Conservation (phyloP, 2,113 vertebrate species). For the Actenoides lindsayi region DNA sequence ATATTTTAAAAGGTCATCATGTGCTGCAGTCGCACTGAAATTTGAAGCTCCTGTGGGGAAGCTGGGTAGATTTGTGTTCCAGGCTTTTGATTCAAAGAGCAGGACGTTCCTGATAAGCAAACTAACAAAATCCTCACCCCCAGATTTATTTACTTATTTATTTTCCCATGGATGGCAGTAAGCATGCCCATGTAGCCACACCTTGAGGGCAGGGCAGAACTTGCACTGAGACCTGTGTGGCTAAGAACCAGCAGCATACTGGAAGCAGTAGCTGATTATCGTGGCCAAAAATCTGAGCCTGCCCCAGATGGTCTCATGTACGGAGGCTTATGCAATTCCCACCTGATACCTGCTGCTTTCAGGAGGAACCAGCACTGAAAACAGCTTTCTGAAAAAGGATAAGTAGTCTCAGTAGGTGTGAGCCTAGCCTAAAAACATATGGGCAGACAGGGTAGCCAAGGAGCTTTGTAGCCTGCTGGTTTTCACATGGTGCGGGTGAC, state of each 20-base stretch:
- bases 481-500: neutral
- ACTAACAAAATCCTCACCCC: neutral
- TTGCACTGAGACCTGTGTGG: accelerated
- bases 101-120: neutral
- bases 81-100: neutral
- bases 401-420: conserved; percentile 9
- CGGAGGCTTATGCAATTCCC: neutral
- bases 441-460: neutral
- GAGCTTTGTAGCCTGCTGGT: conserved; percentile 10
- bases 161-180: neutral
- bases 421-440: neutral
- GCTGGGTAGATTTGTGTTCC: neutral
- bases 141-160: neutral
- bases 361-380: neutral
- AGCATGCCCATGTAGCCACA: accelerated
- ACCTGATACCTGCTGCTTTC: neutral
- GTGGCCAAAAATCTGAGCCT: neutral
- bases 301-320: neutral
- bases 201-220: neutral
- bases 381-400: neutral
- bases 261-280: neutral
- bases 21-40: neutral
- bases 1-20: neutral
- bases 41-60: neutral
- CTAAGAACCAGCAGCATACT: neutral